These are phyloP conservation scores for Tetanocera ferruginea DNA, from an alignment of 2,888 invertebrate genomes.

Conservation along the genomic window DNA sequence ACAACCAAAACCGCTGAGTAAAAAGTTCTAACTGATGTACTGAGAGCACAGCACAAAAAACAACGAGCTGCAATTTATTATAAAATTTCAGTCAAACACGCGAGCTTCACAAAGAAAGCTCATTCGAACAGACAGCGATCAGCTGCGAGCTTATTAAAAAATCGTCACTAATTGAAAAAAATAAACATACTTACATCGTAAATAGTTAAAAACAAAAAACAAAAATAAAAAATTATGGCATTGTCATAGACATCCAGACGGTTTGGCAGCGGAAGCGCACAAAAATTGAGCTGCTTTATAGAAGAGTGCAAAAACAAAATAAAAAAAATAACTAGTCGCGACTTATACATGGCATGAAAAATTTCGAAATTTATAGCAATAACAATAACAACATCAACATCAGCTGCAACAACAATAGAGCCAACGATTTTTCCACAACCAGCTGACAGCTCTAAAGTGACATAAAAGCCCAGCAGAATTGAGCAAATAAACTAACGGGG, in stretches of 20 bases:
- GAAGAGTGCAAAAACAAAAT: background rate
- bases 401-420: conserved; percentile 37
- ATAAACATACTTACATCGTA: background rate
- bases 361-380: conserved; percentile 35
- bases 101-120: conserved; percentile 7
- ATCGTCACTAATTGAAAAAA: conserved; percentile 1
- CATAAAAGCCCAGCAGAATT: background rate
- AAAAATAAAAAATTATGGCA: background rate
- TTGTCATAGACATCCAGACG: conserved; percentile 4
- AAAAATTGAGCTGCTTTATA: background rate
- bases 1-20: background rate
- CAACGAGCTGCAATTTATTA: background rate
- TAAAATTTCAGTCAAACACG: conserved; percentile 7
- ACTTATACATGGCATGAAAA: background rate
- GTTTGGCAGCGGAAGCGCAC: background rate
- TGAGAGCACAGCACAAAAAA: background rate
- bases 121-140: background rate
- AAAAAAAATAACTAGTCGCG: conserved; percentile 8
- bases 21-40: background rate
- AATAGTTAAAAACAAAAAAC: background rate
- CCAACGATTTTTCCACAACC: background rate
- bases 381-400: conserved; percentile 45
- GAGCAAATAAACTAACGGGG: background rate
- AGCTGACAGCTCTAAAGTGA: conserved; percentile 12
- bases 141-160: background rate